Base-by-base conservation (phyloP, 1,140 invertebrate genomes). In the Metaphire vulgaris region DNA sequence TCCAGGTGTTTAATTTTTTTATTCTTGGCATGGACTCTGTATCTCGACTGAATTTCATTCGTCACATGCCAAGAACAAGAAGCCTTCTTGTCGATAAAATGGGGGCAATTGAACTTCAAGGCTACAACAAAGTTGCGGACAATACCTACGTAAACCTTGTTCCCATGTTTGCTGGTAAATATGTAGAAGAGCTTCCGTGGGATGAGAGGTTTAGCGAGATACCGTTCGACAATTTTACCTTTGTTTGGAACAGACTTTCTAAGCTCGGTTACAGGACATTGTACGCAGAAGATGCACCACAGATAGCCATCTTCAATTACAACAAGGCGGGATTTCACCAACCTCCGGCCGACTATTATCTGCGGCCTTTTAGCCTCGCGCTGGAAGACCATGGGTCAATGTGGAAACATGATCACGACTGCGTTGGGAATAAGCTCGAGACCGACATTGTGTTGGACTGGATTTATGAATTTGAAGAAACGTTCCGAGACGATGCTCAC, bases 11-110 rank as follows among this genome's bases (percentile, higher is more conserved):
- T 16, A 86, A 84, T 74, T 88, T 97, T 0, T 87, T 96, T 30
- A 87, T 96, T 15, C 83, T 96, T n/a, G 94, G 94, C 0, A 88
- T 96, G 21, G 94, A 96, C 83, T 91, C 92, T 0, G 89, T 95
- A 0, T 96, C 94, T 0, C 88, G 93, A 69, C 87, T 95, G 70
- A 95, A 96, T 85, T 91, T 94, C 76, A 89, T 92, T 68, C 89
- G 93, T 29, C 91, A 92, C 76, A 92, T 95, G 91, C 91, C 91
- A 0, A 88, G 89, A 80, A 93, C 92, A 0, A 83, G 89, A 0
- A 79, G 85, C 0, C 90, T 89, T 79, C 86, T 94, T 0, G 79
- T 82, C 79, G 16, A 82, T 0, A 75, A 82, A 33, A 71, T 86
- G 41, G 74, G 74, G 1, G 83, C 82, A 2, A 76, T 85, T 74